These are phyloP conservation scores for Sorex araneus DNA, from an alignment of 2,113 vertebrate genomes.

Conservation along the genomic window DNA sequence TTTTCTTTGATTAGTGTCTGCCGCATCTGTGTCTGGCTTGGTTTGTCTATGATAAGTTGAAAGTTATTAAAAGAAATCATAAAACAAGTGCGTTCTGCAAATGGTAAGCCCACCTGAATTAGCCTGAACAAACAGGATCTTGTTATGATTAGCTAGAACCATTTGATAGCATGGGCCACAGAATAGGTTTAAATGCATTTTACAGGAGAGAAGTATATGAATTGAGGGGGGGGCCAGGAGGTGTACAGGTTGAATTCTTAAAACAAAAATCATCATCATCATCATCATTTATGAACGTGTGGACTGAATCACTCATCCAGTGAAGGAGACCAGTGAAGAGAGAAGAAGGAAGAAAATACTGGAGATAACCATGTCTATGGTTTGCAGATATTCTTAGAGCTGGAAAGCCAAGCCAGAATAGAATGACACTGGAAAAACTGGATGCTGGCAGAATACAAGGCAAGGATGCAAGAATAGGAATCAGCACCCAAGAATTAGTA, in stretches of 20 bases:
- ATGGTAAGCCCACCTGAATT: too few relatives aligned
- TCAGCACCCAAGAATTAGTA: not conserved
- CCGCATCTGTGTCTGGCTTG: not conserved
- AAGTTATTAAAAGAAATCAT: not conserved
- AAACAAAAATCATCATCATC: not conserved
- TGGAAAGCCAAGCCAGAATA: not conserved
- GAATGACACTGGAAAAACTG: not conserved
- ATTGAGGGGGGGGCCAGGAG: not conserved
- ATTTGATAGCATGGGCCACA: not conserved
- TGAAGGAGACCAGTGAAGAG: not conserved
- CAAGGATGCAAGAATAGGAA: not conserved
- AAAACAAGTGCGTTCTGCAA: not conserved
- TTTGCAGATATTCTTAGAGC: not conserved
- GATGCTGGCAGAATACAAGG: not conserved
- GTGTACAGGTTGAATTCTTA: not conserved
- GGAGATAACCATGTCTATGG: not conserved
- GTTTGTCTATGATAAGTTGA: not conserved
- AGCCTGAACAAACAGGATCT: accelerated
- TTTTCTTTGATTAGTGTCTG: not conserved
- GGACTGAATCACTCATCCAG: not conserved
- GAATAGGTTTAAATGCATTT: not conserved
- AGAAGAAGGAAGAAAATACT: not conserved
- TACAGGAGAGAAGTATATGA: not conserved
- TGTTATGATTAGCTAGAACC: not conserved
- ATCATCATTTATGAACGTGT: not conserved